phyloP scores from a whole-genome alignment of 2,888 invertebrate species.

The Orthonychiurus folsomi region DNA sequence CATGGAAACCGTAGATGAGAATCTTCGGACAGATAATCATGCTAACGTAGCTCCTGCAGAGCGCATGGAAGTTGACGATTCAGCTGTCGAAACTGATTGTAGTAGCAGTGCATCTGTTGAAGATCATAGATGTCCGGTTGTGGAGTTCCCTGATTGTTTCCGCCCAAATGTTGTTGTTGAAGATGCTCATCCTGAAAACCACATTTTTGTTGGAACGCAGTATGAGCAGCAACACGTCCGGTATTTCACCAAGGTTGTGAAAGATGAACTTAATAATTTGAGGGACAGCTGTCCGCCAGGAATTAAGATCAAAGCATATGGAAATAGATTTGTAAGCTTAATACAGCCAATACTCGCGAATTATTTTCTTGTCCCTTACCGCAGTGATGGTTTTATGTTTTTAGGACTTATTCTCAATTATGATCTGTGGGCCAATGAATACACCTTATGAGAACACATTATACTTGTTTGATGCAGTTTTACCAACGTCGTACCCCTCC shows the following conservation, averaged over 20 bases:
- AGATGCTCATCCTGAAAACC: background rate
- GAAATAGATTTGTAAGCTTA: conserved; percentile 7
- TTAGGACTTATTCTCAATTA: conserved; percentile 14
- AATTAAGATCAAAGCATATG: conserved; percentile 12
- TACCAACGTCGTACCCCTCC: conserved; percentile 9
- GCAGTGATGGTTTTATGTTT: conserved; percentile 1
- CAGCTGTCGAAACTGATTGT: background rate
- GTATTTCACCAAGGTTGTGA: conserved; percentile 1
- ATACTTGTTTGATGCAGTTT: conserved; percentile 8
- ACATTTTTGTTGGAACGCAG: background rate
- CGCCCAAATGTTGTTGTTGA: conserved; percentile 7
- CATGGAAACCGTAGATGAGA: too few relatives aligned
- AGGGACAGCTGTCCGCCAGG: conserved; percentile 10
- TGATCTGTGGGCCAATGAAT: conserved; percentile 7
- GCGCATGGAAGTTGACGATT: background rate
- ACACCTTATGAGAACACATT: conserved; percentile 13
- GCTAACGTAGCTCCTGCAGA: too few relatives aligned
- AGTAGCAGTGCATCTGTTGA: background rate
- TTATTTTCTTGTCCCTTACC: background rate
- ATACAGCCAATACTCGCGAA: background rate
- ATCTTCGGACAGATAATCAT: too few relatives aligned
- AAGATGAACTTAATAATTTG: conserved; percentile 9
- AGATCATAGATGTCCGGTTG: background rate
- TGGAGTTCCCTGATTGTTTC: conserved; percentile 2
- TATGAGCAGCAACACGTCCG: conserved; percentile 4